Evolutionary conservation across 2,797 vertebrate species (phyloP).

Genomic region (Jordanella pulchra): DNA sequence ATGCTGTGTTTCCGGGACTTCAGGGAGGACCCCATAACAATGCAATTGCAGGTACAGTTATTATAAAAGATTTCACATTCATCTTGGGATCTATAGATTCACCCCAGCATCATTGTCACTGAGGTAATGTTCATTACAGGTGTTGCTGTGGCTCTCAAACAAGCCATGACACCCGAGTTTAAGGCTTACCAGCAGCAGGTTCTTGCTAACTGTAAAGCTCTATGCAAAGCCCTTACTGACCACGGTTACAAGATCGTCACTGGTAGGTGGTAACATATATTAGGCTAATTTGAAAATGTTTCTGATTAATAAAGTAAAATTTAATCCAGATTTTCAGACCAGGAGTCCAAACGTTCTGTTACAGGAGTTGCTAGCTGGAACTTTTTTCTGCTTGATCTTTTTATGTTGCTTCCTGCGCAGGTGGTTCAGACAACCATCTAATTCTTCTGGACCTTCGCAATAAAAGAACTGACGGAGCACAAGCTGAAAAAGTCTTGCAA

Average conservation of each 20-base stretch:
- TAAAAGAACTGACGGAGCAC: background rate
- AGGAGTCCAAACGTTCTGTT: too few species aligned
- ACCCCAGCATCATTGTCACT: background rate
- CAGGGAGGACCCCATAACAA: slow-evolving; percentile 99
- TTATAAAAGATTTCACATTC: background rate
- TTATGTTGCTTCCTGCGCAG: too few species aligned
- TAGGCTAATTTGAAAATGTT: too few species aligned
- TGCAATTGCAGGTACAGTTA: slow-evolving; percentile 89
- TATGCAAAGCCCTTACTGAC: slow-evolving; percentile 77
- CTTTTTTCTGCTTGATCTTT: background rate
- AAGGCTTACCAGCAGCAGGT: slow-evolving; percentile 90
- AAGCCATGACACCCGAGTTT: slow-evolving; percentile 91
- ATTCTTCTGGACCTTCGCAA: background rate
- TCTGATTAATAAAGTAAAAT: too few species aligned
- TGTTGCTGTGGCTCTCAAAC: slow-evolving; percentile 91
- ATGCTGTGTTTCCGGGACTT: slow-evolving; percentile 95
- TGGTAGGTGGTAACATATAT: slow-evolving; percentile 70
- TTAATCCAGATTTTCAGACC: too few species aligned
- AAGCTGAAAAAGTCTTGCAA: background rate
- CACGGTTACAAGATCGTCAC: slow-evolving; percentile 92
- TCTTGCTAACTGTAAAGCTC: slow-evolving; percentile 86
- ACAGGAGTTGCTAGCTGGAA: background rate
- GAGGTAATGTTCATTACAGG: slow-evolving; percentile 72
- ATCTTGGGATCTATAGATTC: background rate
- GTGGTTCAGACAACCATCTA: background rate